Base-by-base conservation (phyloP, 92 coral and sea anemone species). In the Bergia puertoricense region DNA sequence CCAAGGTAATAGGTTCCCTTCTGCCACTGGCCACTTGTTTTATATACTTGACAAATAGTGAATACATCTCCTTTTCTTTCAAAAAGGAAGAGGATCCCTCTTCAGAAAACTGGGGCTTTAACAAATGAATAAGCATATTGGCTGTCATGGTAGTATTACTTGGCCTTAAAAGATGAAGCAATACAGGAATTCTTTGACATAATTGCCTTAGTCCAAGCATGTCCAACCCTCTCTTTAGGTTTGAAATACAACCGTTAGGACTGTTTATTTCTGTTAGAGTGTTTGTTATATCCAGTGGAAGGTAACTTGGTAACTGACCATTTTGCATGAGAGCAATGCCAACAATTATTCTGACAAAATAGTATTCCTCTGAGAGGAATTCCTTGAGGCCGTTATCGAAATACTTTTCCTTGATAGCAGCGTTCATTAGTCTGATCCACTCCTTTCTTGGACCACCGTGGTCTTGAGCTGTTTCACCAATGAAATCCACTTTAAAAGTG, bases 131-230 rank as follows among this genome's bases (percentile, higher is more conserved):
- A 11, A 84, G 56, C n/a, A 37, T 67, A 38, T 67, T 84, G 8
- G 75, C 75, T 45, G 89, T 43, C 13, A 75, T 36, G 22, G 51
- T 38, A 36, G 79, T 39, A 50, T 37, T 59, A 54, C n/a, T 66
- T 48, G 75, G 74, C 76, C 76, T 84, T 9, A 84, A 40, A 37
- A 84, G 56, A 41, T 84, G 75, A 67, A 84, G 88, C 14, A 84
- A 57, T 3, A 46, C 8, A n/a, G 86, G 86, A 82, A 57, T 10
- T 48, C 73, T 57, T 48, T 57, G 30, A 13, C 22, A 51, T 59
- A 82, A 2, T 59, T 18, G 67, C 37, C 69, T 50, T 10, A 82
- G 51, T 43, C 86, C 86, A 50, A 82, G n/a, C 73, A 59, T 82
- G 69, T 42, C 85, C 66, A 80, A 80, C 85, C 85, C 85, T 42